Evolutionary conservation across 2,888 invertebrate genomes (phyloP).

Genomic region (Candidula unifasciata): DNA sequence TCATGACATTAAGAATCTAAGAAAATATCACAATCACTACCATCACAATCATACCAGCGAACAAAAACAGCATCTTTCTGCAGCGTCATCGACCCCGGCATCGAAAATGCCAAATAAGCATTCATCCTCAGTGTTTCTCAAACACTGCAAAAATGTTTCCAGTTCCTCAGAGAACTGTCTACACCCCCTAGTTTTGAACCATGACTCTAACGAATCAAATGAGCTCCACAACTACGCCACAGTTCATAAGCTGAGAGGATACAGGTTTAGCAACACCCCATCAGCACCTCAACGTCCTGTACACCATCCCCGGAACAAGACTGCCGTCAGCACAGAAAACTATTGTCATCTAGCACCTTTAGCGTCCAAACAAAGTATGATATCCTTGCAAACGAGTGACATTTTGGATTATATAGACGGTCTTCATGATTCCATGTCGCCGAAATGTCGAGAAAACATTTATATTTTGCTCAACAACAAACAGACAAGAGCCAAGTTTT

Average conservation of each 20-base stretch:
- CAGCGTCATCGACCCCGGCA: not conserved
- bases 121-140: not conserved
- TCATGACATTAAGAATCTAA: not conserved
- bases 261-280: slow-evolving; percentile 37
- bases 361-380: slow-evolving; percentile 21
- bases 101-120: not conserved
- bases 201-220: not conserved
- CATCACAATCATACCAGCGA: not conserved
- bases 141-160: not conserved
- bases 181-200: not conserved
- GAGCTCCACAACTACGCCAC: slow-evolving; percentile 43
- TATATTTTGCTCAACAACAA: slow-evolving; percentile 58
- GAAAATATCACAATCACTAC: slow-evolving; percentile 1
- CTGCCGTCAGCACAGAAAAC: slow-evolving; percentile 49
- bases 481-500: slow-evolving; percentile 60
- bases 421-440: slow-evolving; percentile 56
- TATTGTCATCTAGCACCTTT: slow-evolving; percentile 52
- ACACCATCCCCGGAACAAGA: slow-evolving; percentile 9
- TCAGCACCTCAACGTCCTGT: not conserved
- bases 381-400: slow-evolving; percentile 54
- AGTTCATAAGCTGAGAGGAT: slow-evolving; percentile 50
- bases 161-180: not conserved
- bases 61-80: not conserved
- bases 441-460: slow-evolving; percentile 60
- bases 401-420: slow-evolving; percentile 60